A percentile compares a stretch with the other conserved stretches of the same genome.
phyloP scores from a whole-genome alignment of 2,888 invertebrate species.

The Heteromyza rotundicornis region DNA sequence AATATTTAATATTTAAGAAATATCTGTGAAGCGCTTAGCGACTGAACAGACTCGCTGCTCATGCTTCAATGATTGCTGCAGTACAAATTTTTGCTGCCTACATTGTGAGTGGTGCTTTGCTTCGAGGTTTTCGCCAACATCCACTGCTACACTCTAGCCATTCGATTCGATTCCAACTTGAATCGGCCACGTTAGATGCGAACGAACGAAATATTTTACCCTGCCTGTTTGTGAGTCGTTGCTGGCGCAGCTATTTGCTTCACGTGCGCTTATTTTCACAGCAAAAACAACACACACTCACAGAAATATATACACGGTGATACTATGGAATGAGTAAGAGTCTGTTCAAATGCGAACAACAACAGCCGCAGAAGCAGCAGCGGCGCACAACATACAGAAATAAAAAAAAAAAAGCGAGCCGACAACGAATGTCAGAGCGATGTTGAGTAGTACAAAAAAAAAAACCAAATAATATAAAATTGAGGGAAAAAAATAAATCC shows the following conservation, averaged over 20 bases:
- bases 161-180: background rate
- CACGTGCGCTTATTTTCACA: slow-evolving; percentile 29
- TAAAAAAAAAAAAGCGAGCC: slow-evolving; percentile 25
- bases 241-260: slow-evolving; percentile 30
- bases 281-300: slow-evolving; percentile 16
- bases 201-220: background rate
- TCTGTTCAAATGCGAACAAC: slow-evolving; percentile 8
- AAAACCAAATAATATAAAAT: slow-evolving; percentile 27
- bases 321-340: slow-evolving; percentile 19
- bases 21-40: background rate
- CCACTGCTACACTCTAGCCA: background rate
- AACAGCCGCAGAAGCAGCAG: slow-evolving; percentile 1
- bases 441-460: slow-evolving; percentile 27
- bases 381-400: background rate
- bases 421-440: slow-evolving; percentile 35
- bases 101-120: background rate
- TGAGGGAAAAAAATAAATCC: slow-evolving; percentile 26
- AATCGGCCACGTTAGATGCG: background rate
- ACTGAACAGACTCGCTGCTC: background rate
- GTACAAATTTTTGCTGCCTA: background rate
- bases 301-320: no score
- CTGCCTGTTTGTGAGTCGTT: slow-evolving; percentile 21
- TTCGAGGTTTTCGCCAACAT: background rate
- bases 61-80: slow-evolving; percentile 1
- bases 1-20: background rate